Base-by-base conservation (phyloP, 2,888 invertebrate species). In the Cheilosia pagana region DNA sequence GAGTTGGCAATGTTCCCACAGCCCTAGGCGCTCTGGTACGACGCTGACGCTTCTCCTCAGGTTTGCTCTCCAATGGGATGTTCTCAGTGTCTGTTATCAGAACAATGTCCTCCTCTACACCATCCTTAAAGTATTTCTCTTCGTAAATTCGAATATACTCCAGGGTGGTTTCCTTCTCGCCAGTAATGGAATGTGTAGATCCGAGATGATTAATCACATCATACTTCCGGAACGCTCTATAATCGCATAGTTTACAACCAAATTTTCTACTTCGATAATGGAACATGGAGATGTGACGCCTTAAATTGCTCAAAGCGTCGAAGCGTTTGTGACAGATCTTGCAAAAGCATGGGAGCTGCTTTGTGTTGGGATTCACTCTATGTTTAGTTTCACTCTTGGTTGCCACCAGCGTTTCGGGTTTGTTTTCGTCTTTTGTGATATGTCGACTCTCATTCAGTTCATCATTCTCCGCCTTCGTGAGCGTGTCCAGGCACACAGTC, bases 161-260 rank as follows among this genome's bases (percentile, higher is more conserved):
- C 10, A 90, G 88, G 10, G 92, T 90, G 31, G 89, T 86, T 81
- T 94, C 93, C 8, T 92, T 92, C 87, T 94, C 93, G 68, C 93
- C 93, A 3, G 88, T 88, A 39, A 94, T 92, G 87, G 94, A 93
- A 89, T 96, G 95, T 0, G 93, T 92, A 82, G 93, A 92, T 87
- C 93, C 94, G 1, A 95, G 93, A 89, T 96, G 96, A 81, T 94
- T 93, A 1, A 94, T 93, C 53, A 95, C 93, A 86, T 95, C 94
- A 59, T 93, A 93, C 87, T 94, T 95, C 14, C 93, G 92, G 87
- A 94, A 95, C 79, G 95, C 94, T 88, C 94, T 94, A 88, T 94
- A 96, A 63, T 94, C 93, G 90, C 97, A 97, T 19, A 95, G 91
- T 88, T 94, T 95, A 89, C 97, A 97, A 72, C 95, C 95, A 89